A percentile compares a stretch with the other conserved stretches of the same genome.
Conservation (phyloP, 1,140 invertebrate species). For the Oreohelix idahoensis region DNA sequence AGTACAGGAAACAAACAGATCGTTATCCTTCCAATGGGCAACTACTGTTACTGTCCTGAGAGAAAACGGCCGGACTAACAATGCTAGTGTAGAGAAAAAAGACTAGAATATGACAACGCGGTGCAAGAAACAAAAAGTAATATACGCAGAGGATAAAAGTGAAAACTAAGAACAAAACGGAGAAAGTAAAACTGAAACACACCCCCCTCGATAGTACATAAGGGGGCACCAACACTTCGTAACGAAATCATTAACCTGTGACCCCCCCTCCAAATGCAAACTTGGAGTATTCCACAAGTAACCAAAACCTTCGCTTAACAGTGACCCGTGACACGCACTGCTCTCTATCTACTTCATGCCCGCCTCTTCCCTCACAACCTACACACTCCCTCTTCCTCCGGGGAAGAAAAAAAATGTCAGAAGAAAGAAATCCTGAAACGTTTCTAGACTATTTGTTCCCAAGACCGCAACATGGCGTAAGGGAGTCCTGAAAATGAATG, state of each 20-base stretch:
- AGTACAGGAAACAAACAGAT: too few relatives aligned
- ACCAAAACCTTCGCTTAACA: constrained; percentile 10
- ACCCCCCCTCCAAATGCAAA: constrained; percentile 1
- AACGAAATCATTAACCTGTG: constrained; percentile 22
- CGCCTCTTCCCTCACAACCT: not conserved
- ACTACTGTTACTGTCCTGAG: too few relatives aligned
- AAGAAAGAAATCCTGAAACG: constrained; percentile 3
- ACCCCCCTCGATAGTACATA: too few relatives aligned
- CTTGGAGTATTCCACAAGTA: constrained; percentile 16
- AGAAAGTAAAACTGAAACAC: too few relatives aligned
- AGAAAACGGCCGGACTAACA: too few relatives aligned
- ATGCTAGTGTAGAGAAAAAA: too few relatives aligned
- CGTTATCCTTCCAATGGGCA: too few relatives aligned
- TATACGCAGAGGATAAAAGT: too few relatives aligned
- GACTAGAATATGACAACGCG: too few relatives aligned
- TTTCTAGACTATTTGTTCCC: not conserved
- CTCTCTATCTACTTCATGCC: constrained; percentile 1
- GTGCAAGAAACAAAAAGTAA: too few relatives aligned
- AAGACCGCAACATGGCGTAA: not conserved
- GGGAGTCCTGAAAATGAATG: not conserved
- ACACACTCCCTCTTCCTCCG: not conserved
- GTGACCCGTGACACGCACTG: constrained; percentile 13
- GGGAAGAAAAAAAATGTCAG: not conserved
- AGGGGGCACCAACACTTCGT: too few relatives aligned
- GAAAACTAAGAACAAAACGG: too few relatives aligned